Percentiles rank a stretch among this genome's conserved stretches.
These are phyloP conservation scores for Bruchidius siliquastri DNA, from an alignment of 2,888 invertebrate species.

Conservation along the genomic window DNA sequence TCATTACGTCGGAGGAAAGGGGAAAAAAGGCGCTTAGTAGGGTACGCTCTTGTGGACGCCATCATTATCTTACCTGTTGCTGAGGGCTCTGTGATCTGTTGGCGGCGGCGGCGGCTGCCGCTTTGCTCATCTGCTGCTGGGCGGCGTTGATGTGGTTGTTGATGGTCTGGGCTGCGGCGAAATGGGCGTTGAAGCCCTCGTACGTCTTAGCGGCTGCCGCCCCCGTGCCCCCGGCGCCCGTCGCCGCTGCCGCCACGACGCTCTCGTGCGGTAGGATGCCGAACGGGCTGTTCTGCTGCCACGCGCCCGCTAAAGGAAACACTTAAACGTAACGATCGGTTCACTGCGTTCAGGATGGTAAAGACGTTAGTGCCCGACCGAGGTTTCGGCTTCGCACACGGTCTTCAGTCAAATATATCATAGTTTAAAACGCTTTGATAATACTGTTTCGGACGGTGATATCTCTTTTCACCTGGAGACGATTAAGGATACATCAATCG, in stretches of 20 bases:
- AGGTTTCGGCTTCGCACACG: no score
- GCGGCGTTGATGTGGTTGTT: conserved; percentile 59
- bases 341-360: neutral
- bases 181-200: conserved; percentile 69
- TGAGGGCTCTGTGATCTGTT: conserved; percentile 53
- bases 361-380: no score
- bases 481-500: no score
- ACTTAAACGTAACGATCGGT: neutral
- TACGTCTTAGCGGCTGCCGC: conserved; percentile 44
- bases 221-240: neutral
- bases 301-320: conserved; percentile 52
- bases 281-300: conserved; percentile 77
- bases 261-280: conserved; percentile 76
- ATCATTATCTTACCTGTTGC: neutral
- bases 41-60: no score
- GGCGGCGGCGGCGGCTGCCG: conserved; percentile 54
- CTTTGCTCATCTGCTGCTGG: conserved; percentile 25
- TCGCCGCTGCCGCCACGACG: conserved; percentile 60
- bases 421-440: no score
- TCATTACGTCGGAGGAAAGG: no score
- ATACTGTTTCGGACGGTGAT: no score
- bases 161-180: conserved; percentile 59
- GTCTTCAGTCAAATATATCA: no score
- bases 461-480: no score
- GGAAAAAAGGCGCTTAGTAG: no score